Conservation (phyloP, 2,797 vertebrate genomes). For the Pipistrellus pygmaeus region DNA sequence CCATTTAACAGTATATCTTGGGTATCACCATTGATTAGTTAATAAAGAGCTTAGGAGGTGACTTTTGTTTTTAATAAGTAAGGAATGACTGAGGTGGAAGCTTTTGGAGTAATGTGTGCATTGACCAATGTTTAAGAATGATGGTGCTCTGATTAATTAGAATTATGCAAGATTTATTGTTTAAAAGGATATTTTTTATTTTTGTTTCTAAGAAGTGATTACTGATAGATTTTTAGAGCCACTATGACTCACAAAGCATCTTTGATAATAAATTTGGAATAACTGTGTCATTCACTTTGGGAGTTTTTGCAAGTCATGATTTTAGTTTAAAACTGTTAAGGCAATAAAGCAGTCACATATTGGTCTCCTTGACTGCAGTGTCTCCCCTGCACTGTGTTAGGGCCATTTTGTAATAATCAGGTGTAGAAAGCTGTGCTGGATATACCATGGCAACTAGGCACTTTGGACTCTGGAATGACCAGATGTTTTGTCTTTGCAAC, state of each 20-base stretch:
- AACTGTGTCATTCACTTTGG: conserved; percentile 71
- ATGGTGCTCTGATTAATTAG: conserved; percentile 69
- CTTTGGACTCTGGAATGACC: not conserved
- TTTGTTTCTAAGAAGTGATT: conserved; percentile 77
- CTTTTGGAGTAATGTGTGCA: conserved; percentile 57
- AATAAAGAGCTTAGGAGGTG: conserved; percentile 36
- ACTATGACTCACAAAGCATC: conserved; percentile 72
- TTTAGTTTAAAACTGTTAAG: conserved; percentile 71
- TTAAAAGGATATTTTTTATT: conserved; percentile 66
- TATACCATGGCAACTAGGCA: not conserved
- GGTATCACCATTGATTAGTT: conserved; percentile 45
- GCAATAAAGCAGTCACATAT: conserved; percentile 35
- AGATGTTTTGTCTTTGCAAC: conserved; percentile 40
- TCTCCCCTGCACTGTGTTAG: not conserved
- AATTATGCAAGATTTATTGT: conserved; percentile 68
- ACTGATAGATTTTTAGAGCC: conserved; percentile 68
- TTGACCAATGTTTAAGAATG: conserved; percentile 64
- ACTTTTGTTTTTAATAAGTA: conserved; percentile 62
- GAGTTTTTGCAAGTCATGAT: conserved; percentile 65
- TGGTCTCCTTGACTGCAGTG: not conserved
- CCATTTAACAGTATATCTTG: conserved; percentile 38
- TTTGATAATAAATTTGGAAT: conserved; percentile 76
- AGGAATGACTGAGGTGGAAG: conserved; percentile 64
- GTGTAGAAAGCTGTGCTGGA: not conserved
- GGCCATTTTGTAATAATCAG: conserved; percentile 7